Evolutionary conservation across 2,113 vertebrate species (phyloP), one percentile per base, ranked within the genome.

Genomic region (Dipodomys ordii): DNA sequence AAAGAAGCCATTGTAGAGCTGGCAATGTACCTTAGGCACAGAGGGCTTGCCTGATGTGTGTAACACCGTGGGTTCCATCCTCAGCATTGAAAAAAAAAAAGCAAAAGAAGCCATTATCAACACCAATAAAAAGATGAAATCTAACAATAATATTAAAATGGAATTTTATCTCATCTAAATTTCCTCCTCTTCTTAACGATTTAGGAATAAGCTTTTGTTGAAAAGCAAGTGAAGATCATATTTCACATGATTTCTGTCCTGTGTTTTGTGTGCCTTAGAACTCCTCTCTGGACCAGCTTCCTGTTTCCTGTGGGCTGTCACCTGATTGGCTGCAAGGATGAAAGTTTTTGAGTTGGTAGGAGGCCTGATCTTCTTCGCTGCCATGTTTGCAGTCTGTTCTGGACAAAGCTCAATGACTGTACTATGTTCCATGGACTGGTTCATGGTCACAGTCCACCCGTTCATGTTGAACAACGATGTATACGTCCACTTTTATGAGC

Each of bases 401-500:
- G 93, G 85, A 20, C 90, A 96, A 87, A 91, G 57, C 23, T 68
- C 90, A 30, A 12, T 97, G 64, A 94, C 81, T 32, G 93, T 96
- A 7, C 64, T 95, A 22, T 97, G 97, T 35, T 97, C 94, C 0
- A 62, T 57, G 4, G 97, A 97, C 15, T 97, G 97, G 94, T 90
- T 97, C 81, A 90, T 91, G 87, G 97, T 97, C 82, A 90, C 84
- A 0, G 96, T 95, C 0, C 94, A 95, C 6, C 97, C 93, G 39
- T 95, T 90, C 81, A n/a, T 97, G 92, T 68, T 96, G 87, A 97
- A 96, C 32, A 95, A 46, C 0, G 77, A 96, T 0, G 92, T 95
- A 0, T 97, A 85, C 2, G 93, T 97, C 0, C 94, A 97, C 23
- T 96, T 93, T 77, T 86, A 96, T 9, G 96, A 97, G 82, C 65